Evolutionary conservation across 2,888 invertebrate species (phyloP), one percentile per base, ranked within the genome.

Genomic region (Allolobophora icterica): DNA sequence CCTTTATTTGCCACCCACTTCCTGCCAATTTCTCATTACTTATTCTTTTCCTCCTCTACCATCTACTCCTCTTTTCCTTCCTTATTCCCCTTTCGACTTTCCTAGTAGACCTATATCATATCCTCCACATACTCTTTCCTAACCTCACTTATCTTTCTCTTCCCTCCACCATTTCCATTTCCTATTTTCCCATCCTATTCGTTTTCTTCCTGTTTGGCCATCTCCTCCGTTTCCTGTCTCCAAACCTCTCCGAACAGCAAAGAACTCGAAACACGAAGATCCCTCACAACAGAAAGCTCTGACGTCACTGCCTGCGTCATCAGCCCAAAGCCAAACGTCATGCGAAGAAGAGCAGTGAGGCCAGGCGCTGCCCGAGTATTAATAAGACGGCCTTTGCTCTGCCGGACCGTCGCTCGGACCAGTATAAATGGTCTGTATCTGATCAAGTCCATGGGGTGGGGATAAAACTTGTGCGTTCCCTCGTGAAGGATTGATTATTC

Each of bases 241-340:
- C 8, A 42, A 17, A 24, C 52, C 52, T 24, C 3, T 24, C 24
- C 52, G 71, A 30, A 30, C 71, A 13, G n/a, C n/a, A 71, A n/a
- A 71, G 71, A 71, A 71, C 71, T 71, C 71, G 71, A n/a, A 71
- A n/a, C 71, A 71, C 8, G 71, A 71, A 71, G 71, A 71, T n/a
- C 71, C 71, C 30, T n/a, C 30, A n/a, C 71, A 8, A 71, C 71
- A 30, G 71, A 71, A 71, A 71, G 1, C 30, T 30, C 71, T 71
- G 71, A 71, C 71, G 71, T 71, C 71, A 71, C n/a, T n/a, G 30
- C 71, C 3, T 8, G n/a, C 71, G 71, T 71, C 71, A 71, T n/a
- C 71, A 1, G n/a, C 13, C 30, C 71, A n/a, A 71, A 30, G n/a
- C 8, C n/a, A 71, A n/a, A 71, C 71, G 30, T 30, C 71, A 71